Evolutionary conservation across 2,113 vertebrate species (phyloP), one percentile per base, ranked within the genome.

Genomic region (Budorcas taxicolor): DNA sequence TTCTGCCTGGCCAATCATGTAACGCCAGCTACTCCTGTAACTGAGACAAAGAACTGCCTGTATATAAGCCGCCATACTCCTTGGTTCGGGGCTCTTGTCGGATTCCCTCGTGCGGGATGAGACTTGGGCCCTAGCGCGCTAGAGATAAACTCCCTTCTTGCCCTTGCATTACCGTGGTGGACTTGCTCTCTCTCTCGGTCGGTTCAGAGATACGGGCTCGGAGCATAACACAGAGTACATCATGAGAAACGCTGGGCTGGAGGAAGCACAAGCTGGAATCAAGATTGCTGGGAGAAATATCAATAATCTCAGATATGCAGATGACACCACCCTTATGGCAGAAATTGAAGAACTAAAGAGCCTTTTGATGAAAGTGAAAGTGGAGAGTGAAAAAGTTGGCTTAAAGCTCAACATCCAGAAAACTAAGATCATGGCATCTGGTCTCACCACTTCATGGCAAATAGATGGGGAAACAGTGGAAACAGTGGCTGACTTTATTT

Each of bases 221-320:
- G 40, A 40, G 40, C 40, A 40, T 40, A 40, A 40, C 40, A 40
- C 64, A 67, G 17, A 36, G n/a, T 23, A 71, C n/a, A 71, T 71
- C n/a, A 36, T 71, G 64, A 71, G 17, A 71, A 71, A 71, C 0
- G 0, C n/a, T 71, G n/a, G 9, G 4, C n/a, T 71, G n/a, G 17
- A 21, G 0, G 64, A 71, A 71, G 17, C 64, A 71, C n/a, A 36
- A 71, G 17, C 64, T 3, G 2, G n/a, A 36, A 36, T 36, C 64
- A 71, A 12, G n/a, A 36, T 71, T 36, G 17, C n/a, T 0, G 0
- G n/a, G 2, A 36, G 17, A 71, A 71, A 11, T 36, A 71, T 71
- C 64, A 71, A 36, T 36, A 5, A 71, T 17, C 64, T 71, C 64
- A 71, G 1, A 36, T 71, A 71, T 36, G n/a, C n/a, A 71, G 64